Conservation (phyloP, 2,888 invertebrate species). For the Steromphala cineraria region DNA sequence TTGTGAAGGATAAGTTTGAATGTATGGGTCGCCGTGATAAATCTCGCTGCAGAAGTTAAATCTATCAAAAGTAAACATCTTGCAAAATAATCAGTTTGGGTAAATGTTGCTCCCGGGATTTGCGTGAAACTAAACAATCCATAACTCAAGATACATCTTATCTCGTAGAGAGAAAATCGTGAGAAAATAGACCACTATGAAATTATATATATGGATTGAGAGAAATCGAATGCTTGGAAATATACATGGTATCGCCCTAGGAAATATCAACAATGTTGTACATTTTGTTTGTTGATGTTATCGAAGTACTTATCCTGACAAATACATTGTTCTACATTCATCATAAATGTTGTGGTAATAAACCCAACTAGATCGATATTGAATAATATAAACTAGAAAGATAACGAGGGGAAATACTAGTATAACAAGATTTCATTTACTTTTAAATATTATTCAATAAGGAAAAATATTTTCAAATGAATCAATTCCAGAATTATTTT, state of each 20-base stretch:
- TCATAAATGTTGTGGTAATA: no score
- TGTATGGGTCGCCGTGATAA: no score
- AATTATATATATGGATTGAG: not conserved
- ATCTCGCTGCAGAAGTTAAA: not conserved
- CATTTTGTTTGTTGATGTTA: not conserved
- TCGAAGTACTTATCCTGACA: not conserved
- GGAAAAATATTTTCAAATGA: no score
- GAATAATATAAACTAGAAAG: no score
- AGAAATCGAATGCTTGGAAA: not conserved
- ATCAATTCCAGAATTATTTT: no score
- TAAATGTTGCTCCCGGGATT: not conserved
- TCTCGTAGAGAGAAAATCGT: not conserved
- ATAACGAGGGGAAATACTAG: no score
- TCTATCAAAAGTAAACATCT: not conserved
- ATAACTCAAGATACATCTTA: not conserved
- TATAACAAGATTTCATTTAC: no score
- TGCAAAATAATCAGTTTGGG: not conserved
- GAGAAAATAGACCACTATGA: not conserved
- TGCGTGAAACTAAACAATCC: constrained; percentile 1
- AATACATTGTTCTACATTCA: no score
- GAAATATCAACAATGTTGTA: not conserved
- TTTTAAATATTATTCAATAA: no score
- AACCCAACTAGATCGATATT: no score
- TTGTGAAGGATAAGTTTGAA: no score
- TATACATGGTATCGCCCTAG: not conserved